A percentile compares a stretch with the other conserved stretches of the same genome.
phyloP scores from a whole-genome alignment of 2,888 invertebrate species.

The Tuberolachnus salignus region DNA sequence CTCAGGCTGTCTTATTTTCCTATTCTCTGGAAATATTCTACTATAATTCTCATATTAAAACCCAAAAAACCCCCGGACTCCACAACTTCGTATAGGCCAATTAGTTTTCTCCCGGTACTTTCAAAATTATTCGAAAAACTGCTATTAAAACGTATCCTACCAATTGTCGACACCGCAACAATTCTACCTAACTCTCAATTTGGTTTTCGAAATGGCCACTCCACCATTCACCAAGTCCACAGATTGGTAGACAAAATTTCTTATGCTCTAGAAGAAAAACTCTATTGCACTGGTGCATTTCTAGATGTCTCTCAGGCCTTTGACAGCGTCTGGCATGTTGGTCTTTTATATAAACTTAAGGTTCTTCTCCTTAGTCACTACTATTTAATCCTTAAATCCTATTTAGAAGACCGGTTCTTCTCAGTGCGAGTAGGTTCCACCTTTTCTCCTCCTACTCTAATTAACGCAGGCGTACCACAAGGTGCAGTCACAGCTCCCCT shows the following conservation, averaged over 20 bases:
- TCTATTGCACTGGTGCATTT: slow-evolving; percentile 6
- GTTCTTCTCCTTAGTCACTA: too few species aligned
- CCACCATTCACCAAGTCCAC: background rate
- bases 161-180: too few species aligned
- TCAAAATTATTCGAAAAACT: too few species aligned
- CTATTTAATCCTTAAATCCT: background rate
- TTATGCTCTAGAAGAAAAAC: background rate
- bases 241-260: background rate
- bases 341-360: too few species aligned
- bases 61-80: background rate
- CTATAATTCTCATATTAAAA: slow-evolving; percentile 7
- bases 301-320: background rate
- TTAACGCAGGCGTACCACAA: too few species aligned
- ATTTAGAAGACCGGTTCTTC: slow-evolving; percentile 2
- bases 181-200: too few species aligned
- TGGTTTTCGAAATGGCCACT: too few species aligned
- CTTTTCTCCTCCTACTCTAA: background rate
- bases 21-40: slow-evolving; percentile 4
- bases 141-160: too few species aligned
- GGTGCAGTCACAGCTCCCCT: background rate
- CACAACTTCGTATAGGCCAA: background rate
- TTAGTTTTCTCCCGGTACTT: too few species aligned
- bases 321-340: too few species aligned
- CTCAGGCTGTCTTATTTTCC: slow-evolving; percentile 1
- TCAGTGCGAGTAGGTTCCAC: background rate